Evolutionary conservation across 2,113 vertebrate genomes (phyloP), one percentile per base, ranked within the genome.

Genomic region (Dicentrarchus labrax): DNA sequence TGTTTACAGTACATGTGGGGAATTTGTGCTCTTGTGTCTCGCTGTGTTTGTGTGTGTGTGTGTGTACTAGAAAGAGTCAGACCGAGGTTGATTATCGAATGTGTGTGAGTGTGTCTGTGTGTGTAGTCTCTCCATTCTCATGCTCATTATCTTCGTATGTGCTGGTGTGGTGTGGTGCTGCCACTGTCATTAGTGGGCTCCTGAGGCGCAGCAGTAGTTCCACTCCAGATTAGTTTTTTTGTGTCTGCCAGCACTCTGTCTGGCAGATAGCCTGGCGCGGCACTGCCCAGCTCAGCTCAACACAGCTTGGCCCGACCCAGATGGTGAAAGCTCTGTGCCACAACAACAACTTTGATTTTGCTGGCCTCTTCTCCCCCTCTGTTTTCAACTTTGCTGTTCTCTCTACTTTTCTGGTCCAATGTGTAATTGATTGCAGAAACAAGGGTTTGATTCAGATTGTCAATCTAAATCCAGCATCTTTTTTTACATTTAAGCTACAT

Each of bases 151-250:
- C 90, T 92, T 89, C 91, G 86, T 89, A 87, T 92, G 87, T 91
- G 92, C 80, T 80, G 80, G 72, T 93, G 92, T 85, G 84, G 83
- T 76, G 75, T 65, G 56, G 84, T 72, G 88, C 87, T 84, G 93
- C 88, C 85, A 84, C 91, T 86, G 90, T 94, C 94, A 95, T 95
- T 95, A 94, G 93, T 91, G 87, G 92, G 87, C 91, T 93, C 92
- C 94, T 92, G 90, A 93, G 90, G 90, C 91, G 81, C 93, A 92
- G 91, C 93, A 89, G 90, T 87, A 84, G 93, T 95, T 94, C 85
- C 89, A 91, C 93, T 95, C 91, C 93, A 95, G 94, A 94, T 95
- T 93, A 91, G 91, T 92, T 91, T 93, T 90, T 89, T 87, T 65
- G 82, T 68, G 80, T 78, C 88, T 92, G 94, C 94, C 92, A 94